A percentile compares a stretch with the other conserved stretches of the same genome.
These are phyloP conservation scores for Andrena praecox DNA, from an alignment of 2,888 invertebrate genomes.

Conservation along the genomic window DNA sequence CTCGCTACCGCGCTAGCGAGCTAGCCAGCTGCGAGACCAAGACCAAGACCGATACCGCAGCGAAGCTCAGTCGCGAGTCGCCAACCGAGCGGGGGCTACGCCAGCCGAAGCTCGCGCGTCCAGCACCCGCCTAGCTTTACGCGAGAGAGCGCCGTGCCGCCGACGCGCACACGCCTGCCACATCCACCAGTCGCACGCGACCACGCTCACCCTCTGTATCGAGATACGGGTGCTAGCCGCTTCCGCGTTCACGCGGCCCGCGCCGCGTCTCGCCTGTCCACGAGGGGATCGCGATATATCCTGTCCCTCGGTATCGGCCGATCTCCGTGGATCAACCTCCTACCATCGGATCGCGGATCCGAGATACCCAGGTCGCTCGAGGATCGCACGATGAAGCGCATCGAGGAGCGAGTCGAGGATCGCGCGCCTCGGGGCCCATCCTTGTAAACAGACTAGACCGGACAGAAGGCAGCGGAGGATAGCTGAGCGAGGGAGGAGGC, in stretches of 20 bases:
- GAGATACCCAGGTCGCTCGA: background rate
- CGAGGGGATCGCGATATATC: conserved; percentile 12
- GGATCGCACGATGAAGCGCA: background rate
- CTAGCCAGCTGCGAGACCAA: conserved; percentile 43
- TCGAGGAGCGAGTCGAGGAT: background rate
- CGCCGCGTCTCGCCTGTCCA: conserved; percentile 13
- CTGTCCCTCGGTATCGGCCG: too few relatives aligned
- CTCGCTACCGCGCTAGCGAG: conserved; percentile 66
- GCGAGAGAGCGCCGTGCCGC: conserved; percentile 22
- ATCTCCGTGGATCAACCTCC: too few relatives aligned
- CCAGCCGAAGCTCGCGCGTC: conserved; percentile 49
- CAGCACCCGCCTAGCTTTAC: conserved; percentile 28
- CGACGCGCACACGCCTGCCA: conserved; percentile 16
- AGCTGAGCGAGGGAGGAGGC: background rate
- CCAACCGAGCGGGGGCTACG: conserved; percentile 79
- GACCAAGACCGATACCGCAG: conserved; percentile 36
- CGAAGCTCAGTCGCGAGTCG: conserved; percentile 61
- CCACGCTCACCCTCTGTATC: background rate
- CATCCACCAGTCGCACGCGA: conserved; percentile 21
- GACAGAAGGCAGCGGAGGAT: background rate
- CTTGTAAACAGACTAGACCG: too few relatives aligned
- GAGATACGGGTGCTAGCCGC: background rate
- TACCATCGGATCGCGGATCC: too few relatives aligned
- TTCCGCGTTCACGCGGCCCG: conserved; percentile 31
- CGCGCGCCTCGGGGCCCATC: background rate